These are phyloP conservation scores for Mormyrus iriodes DNA, from an alignment of 2,113 vertebrate genomes.

Conservation along the genomic window DNA sequence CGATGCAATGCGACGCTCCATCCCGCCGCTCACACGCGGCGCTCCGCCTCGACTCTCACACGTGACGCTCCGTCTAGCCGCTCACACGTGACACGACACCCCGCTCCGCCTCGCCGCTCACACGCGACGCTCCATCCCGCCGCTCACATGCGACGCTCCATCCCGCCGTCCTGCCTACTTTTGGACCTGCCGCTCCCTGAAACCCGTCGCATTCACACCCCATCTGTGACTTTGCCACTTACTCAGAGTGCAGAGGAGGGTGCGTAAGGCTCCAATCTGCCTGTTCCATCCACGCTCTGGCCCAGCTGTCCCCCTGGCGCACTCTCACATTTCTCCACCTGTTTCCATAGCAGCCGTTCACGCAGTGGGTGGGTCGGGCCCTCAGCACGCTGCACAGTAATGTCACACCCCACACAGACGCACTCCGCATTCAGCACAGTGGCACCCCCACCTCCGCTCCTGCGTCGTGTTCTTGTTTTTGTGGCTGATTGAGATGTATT, in stretches of 20 bases:
- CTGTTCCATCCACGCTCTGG: neutral
- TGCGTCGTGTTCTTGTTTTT: neutral
- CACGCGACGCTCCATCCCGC: neutral
- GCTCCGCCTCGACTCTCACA: too few relatives aligned
- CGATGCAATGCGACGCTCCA: too few relatives aligned
- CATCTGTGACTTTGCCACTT: neutral
- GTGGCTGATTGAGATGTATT: neutral
- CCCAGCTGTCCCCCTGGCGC: neutral
- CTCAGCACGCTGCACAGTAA: neutral
- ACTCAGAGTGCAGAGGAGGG: neutral
- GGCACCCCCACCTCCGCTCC: neutral
- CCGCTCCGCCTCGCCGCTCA: too few relatives aligned
- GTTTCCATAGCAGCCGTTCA: constrained; percentile 12
- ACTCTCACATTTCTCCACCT: neutral
- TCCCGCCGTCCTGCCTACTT: neutral
- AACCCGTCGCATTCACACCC: neutral
- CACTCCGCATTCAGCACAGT: neutral
- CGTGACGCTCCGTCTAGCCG: too few relatives aligned
- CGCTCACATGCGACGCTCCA: neutral
- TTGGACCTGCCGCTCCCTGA: neutral
- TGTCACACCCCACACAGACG: neutral
- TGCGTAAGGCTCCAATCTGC: neutral
- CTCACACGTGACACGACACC: too few relatives aligned
- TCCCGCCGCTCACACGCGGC: too few relatives aligned
- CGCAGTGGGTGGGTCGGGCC: neutral